A percentile compares a stretch with the other conserved stretches of the same genome.
These are phyloP conservation scores for Istiophorus platypterus DNA, from an alignment of 2,113 vertebrate genomes.

Conservation along the genomic window DNA sequence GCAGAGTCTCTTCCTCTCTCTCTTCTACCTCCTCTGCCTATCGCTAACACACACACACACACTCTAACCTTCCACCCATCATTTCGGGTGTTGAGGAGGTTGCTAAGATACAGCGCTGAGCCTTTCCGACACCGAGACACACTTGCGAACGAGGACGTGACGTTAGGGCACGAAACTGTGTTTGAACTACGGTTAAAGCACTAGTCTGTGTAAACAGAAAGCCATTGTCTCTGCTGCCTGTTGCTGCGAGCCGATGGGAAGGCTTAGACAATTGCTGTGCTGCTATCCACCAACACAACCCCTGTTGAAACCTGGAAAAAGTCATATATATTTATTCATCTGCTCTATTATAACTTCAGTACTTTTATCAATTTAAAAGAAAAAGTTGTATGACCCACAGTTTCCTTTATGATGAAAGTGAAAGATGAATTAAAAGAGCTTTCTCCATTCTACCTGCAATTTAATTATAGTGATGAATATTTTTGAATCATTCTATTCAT, in stretches of 20 bases:
- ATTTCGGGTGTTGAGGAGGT: slow-evolving; percentile 52
- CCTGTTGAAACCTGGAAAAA: neutral
- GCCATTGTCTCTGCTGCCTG: neutral
- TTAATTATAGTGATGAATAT: neutral
- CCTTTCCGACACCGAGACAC: slow-evolving; percentile 24
- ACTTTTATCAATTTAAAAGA: neutral
- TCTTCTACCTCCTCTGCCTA: slow-evolving; percentile 14
- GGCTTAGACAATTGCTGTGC: neutral
- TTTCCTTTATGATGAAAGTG: neutral
- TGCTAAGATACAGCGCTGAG: slow-evolving; percentile 74
- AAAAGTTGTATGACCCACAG: neutral
- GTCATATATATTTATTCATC: neutral
- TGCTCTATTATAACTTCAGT: neutral
- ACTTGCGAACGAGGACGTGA: slow-evolving; percentile 21
- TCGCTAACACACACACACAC: slow-evolving; percentile 19
- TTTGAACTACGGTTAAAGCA: slow-evolving; percentile 28
- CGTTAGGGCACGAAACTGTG: neutral
- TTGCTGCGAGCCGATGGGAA: neutral
- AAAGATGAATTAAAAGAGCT: neutral
- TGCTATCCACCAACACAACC: neutral
- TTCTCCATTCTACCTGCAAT: neutral
- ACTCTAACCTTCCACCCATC: slow-evolving; percentile 38
- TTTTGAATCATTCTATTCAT: neutral
- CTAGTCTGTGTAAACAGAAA: neutral
- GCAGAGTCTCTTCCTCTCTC: neutral